Base-by-base conservation (phyloP, 2,888 invertebrate genomes). In the Pollenia labialis region DNA sequence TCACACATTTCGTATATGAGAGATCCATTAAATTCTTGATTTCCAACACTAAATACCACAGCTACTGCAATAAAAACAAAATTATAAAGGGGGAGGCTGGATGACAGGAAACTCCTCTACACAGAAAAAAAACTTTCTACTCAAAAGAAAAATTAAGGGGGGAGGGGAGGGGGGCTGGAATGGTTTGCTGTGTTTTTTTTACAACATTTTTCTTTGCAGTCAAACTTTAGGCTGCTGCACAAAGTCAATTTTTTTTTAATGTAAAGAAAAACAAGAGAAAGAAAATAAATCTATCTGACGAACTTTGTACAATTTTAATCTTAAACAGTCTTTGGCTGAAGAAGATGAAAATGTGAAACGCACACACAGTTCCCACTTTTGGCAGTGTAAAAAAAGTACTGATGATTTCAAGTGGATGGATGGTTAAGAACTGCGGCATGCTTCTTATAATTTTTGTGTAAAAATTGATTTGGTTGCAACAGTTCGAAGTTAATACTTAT, bases 1-100 rank as follows among this genome's bases (percentile, higher is more conserved):
- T 48, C 54, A 56, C 54, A 7, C 54, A 46, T 11, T 62, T 62
- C 69, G n/a, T 56, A 32, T 32, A 76, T 77, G 62, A 77, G 50
- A 62, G 69, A 77, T 77, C 54, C 76, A 83, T 83, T 83, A 71
- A 83, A 64, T 50, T 64, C 23, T 76, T 77, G 62, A 82, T 69
- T 69, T 58, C 52, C 60, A 62, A 52, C 54, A 69, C 54, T 62
- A 56, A 71, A 71, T 62, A 71, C 54, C 60, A 76, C 14, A 60
- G 23, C 83, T 54, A 50, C 69, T 60, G 58, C 32, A 32, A 11
- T 6, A 18, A 60, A 62, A n/a, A 18, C 18, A 52, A 42, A 50
- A 68, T 23, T 4, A 62, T 23, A 23, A 12, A 32, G 23, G 40
- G 66, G 50, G 23, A 68, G 12, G 11, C 9, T 42, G 42, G 32